A percentile compares a stretch with the other conserved stretches of the same genome.
phyloP scores from a whole-genome alignment of 1,140 invertebrate genomes.

The Diorhabda sublineata region DNA sequence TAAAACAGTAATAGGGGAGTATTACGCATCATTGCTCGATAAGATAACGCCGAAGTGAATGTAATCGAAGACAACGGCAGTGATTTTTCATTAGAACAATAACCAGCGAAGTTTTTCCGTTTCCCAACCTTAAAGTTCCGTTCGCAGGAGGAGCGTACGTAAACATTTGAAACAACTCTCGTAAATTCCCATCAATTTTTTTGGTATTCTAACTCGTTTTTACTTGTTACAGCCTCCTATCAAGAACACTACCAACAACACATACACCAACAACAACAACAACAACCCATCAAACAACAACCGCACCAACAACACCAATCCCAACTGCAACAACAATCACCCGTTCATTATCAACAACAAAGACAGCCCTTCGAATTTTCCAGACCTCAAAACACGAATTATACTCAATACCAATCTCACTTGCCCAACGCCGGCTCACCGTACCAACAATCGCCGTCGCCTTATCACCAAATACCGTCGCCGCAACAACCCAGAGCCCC shows the following conservation, averaged over 20 bases:
- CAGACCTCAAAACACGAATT: slow-evolving; percentile 30
- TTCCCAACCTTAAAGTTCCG: too few species aligned
- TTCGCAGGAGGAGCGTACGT: too few species aligned
- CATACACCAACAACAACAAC: slow-evolving; percentile 25
- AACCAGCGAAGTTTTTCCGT: too few species aligned
- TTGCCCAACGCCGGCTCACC: slow-evolving; percentile 20
- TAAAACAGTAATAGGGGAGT: too few species aligned
- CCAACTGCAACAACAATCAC: slow-evolving; percentile 26
- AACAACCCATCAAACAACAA: slow-evolving; percentile 22
- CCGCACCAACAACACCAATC: slow-evolving; percentile 27
- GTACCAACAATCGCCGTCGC: slow-evolving; percentile 29
- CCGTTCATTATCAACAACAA: slow-evolving; percentile 25
- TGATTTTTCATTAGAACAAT: too few species aligned
- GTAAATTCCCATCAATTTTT: too few species aligned
- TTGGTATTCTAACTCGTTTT: neutral
- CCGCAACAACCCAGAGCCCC: slow-evolving; percentile 34
- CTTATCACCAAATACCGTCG: slow-evolving; percentile 28
- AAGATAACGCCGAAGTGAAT: too few species aligned
- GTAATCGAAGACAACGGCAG: too few species aligned
- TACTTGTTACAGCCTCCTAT: slow-evolving; percentile 7
- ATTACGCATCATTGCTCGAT: too few species aligned
- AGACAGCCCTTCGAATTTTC: slow-evolving; percentile 32
- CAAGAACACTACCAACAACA: slow-evolving; percentile 22
- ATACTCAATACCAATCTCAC: slow-evolving; percentile 36
- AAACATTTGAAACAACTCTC: too few species aligned